phyloP scores from a whole-genome alignment of 2,888 invertebrate species.

The Phalera bucephala region DNA sequence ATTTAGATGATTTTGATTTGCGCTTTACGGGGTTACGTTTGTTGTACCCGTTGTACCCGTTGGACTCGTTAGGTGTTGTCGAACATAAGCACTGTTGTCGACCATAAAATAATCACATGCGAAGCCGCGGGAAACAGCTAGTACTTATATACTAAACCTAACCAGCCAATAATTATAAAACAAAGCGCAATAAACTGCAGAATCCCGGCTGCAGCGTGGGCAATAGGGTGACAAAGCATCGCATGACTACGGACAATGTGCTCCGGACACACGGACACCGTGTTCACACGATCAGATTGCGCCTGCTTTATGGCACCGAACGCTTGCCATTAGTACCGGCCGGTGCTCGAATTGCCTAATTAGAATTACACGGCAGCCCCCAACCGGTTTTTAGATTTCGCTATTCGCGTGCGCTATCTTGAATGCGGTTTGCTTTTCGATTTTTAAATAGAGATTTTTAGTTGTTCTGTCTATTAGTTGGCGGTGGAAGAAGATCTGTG shows the following conservation, averaged over 20 bases:
- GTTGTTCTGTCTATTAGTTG: slow-evolving; percentile 22
- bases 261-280: slow-evolving; percentile 62
- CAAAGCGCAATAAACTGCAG: neutral
- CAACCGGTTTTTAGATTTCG: slow-evolving; percentile 53
- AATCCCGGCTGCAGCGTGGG: slow-evolving; percentile 43
- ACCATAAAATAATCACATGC: too few species aligned
- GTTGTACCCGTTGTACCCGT: too few species aligned
- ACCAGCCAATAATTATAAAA: slow-evolving; percentile 22
- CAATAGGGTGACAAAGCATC: slow-evolving; percentile 77
- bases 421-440: slow-evolving; percentile 24
- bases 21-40: too few species aligned
- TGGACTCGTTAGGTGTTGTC: too few species aligned
- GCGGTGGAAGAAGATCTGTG: slow-evolving; percentile 11
- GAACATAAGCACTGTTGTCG: too few species aligned
- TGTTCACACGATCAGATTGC: slow-evolving; percentile 81
- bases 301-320: slow-evolving; percentile 67
- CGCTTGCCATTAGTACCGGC: slow-evolving; percentile 68
- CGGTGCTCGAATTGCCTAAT: slow-evolving; percentile 76
- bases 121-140: too few species aligned
- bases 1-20: too few species aligned
- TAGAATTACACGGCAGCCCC: slow-evolving; percentile 67
- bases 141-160: too few species aligned
- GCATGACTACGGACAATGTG: slow-evolving; percentile 74
- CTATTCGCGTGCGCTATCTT: slow-evolving; percentile 46
- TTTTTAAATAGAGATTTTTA: slow-evolving; percentile 16